Percentiles rank a stretch among this genome's conserved stretches.
Evolutionary conservation across 2,888 invertebrate species (phyloP).

Genomic region (Protonemura montana): DNA sequence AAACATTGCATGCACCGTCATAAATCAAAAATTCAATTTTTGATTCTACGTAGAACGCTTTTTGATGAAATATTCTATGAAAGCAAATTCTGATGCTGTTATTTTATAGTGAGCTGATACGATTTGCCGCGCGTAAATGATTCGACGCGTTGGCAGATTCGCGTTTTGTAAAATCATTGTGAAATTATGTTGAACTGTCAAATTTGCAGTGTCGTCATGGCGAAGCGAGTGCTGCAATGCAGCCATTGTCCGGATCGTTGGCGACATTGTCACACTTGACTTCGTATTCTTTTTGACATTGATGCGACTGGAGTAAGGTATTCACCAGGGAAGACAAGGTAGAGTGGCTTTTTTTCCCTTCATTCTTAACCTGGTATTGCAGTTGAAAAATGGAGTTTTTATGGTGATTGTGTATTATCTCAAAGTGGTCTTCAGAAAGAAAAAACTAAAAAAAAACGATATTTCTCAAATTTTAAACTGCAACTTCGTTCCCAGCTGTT

Average conservation of each 20-base stretch:
- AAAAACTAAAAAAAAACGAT: neutral
- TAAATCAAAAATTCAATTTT: slow-evolving; percentile 12
- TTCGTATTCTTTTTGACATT: neutral
- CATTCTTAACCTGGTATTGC: neutral
- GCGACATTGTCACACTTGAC: neutral
- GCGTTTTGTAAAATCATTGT: neutral
- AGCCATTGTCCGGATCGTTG: neutral
- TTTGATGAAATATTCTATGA: neutral
- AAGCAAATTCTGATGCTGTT: neutral
- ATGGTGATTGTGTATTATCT: neutral
- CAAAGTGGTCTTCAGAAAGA: neutral
- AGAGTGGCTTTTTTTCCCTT: neutral
- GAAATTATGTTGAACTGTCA: too few relatives aligned
- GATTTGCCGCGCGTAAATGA: neutral
- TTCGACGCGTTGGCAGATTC: neutral
- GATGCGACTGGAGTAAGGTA: neutral
- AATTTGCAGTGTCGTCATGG: neutral
- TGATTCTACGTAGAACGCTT: neutral
- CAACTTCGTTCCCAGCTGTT: neutral
- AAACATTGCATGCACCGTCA: neutral
- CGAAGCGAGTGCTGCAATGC: neutral
- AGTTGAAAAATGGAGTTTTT: neutral
- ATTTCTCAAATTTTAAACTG: neutral
- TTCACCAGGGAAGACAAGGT: slow-evolving; percentile 2
- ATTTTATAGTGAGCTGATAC: neutral